These are phyloP conservation scores for Bellardia bayeri DNA, from an alignment of 2,888 invertebrate genomes.

Conservation along the genomic window DNA sequence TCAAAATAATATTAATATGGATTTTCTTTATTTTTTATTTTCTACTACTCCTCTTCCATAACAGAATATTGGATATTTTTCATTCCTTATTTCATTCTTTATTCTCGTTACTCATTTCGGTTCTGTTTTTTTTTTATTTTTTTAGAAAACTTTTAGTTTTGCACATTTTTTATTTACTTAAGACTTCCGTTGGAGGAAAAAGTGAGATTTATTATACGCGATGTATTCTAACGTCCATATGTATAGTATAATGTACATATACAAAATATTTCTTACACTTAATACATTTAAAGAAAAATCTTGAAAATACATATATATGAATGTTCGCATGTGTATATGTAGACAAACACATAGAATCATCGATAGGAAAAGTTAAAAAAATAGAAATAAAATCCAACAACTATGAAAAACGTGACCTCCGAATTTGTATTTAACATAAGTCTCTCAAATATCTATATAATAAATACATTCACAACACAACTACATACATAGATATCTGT, in stretches of 20 bases:
- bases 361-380: slow-evolving; percentile 28
- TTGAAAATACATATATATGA: not conserved
- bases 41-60: not conserved
- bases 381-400: slow-evolving; percentile 53
- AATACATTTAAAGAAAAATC: slow-evolving; percentile 28
- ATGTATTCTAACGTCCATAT: slow-evolving; percentile 39
- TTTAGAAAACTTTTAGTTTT: slow-evolving; percentile 41
- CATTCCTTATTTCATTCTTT: slow-evolving; percentile 53
- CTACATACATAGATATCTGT: not conserved
- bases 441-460: not conserved
- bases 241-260: not conserved
- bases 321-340: not conserved
- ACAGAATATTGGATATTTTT: slow-evolving; percentile 44
- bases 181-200: slow-evolving; percentile 66
- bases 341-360: not conserved
- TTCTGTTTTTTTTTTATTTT: slow-evolving; percentile 32
- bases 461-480: not conserved
- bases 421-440: slow-evolving; percentile 28
- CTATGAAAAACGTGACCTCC: slow-evolving; percentile 64
- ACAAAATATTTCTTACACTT: slow-evolving; percentile 12
- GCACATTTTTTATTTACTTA: slow-evolving; percentile 72
- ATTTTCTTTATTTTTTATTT: slow-evolving; percentile 28
- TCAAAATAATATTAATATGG: slow-evolving; percentile 63
- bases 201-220: slow-evolving; percentile 70
- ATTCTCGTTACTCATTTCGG: slow-evolving; percentile 45